A percentile compares a stretch with the other conserved stretches of the same genome.
These are phyloP conservation scores for Cryptocephalus primarius DNA, from an alignment of 2,888 invertebrate species.

Conservation along the genomic window DNA sequence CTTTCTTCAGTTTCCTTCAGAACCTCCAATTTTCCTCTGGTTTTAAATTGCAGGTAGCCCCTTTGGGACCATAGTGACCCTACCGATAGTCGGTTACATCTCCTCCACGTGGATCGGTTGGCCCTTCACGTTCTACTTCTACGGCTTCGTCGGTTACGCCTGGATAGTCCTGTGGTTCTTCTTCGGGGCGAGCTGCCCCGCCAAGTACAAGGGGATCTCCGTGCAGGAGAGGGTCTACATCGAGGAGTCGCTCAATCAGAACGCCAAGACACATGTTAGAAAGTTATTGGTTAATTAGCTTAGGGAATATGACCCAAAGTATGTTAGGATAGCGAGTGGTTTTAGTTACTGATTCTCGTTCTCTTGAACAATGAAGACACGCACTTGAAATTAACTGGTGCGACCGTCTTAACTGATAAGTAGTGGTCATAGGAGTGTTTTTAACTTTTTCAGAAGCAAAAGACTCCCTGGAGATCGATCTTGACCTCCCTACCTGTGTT, in stretches of 20 bases:
- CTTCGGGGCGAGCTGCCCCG: constrained; percentile 53
- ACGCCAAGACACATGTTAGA: too few species aligned
- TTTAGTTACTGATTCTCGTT: too few species aligned
- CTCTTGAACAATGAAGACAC: too few species aligned
- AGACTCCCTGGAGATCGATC: constrained; percentile 65
- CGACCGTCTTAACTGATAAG: too few species aligned
- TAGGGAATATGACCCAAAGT: too few species aligned
- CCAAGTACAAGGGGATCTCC: constrained; percentile 46
- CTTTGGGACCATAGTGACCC: constrained; percentile 62
- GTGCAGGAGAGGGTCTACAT: constrained; percentile 52
- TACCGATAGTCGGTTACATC: constrained; percentile 57
- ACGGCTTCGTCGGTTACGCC: constrained; percentile 47
- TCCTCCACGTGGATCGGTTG: constrained; percentile 56
- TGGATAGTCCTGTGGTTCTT: constrained; percentile 49
- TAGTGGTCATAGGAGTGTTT: too few species aligned
- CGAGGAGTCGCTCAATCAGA: constrained; percentile 9
- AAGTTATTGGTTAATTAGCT: too few species aligned
- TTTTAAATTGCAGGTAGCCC: constrained; percentile 45
- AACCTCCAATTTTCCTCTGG: too few species aligned
- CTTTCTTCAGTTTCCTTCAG: too few species aligned
- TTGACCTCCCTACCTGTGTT: constrained; percentile 65
- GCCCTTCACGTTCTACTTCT: constrained; percentile 66
- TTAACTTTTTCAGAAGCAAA: constrained; percentile 3
- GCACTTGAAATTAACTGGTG: too few species aligned
- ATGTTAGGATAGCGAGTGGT: too few species aligned